These are phyloP conservation scores for Cygnus buccinator DNA, from an alignment of 2,113 vertebrate species.

Conservation along the genomic window DNA sequence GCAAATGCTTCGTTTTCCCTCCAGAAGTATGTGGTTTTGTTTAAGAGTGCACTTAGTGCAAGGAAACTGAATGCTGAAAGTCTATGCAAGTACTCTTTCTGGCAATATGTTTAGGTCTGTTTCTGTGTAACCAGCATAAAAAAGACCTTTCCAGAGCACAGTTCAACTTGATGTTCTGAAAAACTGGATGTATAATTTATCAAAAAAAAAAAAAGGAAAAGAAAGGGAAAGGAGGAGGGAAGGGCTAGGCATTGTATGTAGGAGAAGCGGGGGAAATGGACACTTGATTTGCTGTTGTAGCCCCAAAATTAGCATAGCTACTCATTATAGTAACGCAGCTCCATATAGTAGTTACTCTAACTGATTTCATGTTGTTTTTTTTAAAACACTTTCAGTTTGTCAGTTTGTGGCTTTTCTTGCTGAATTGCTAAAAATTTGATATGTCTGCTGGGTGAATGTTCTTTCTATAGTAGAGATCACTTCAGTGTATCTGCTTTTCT, in stretches of 20 bases:
- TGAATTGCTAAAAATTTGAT: background rate
- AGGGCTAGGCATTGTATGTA: background rate
- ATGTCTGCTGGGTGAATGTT: background rate
- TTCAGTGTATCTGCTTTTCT: background rate
- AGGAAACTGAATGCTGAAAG: background rate
- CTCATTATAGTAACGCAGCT: background rate
- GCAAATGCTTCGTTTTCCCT: background rate
- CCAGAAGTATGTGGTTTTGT: background rate
- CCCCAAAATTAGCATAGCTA: background rate
- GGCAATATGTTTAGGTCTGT: accelerated
- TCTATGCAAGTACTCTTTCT: background rate
- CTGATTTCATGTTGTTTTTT: background rate
- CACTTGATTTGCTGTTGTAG: background rate
- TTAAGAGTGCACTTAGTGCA: background rate
- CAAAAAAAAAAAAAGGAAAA: background rate
- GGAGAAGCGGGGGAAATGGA: background rate
- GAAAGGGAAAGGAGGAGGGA: background rate
- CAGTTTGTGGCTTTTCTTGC: background rate
- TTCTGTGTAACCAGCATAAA: background rate
- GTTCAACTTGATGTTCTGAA: background rate
- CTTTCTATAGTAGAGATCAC: background rate
- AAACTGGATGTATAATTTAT: background rate
- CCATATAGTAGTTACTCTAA: background rate
- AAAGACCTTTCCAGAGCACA: background rate
- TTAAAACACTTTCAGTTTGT: background rate